Evolutionary conservation across 2,888 invertebrate species (phyloP), one percentile per base, ranked within the genome.

Genomic region (Tanytarsus gracilentus): DNA sequence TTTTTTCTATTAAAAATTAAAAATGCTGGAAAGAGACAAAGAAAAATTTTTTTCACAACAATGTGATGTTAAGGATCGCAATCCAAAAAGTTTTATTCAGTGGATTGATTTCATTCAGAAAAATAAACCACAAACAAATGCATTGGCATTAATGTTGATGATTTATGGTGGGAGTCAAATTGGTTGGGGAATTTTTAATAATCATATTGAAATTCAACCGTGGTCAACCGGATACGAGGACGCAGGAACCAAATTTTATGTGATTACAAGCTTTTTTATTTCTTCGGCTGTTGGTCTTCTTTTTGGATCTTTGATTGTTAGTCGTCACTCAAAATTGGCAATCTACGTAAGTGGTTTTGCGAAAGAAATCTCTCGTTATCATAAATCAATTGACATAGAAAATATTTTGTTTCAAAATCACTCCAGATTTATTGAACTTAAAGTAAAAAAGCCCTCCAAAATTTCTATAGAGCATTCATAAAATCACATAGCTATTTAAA

Each of bases 41-140:
- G n/a, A n/a, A n/a, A n/a, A n/a, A n/a, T n/a, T n/a, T n/a, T n/a
- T n/a, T n/a, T n/a, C n/a, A n/a, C n/a, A 36, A 36, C n/a, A 36
- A 36, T 49, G 49, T n/a, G 27, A 25, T n/a, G 26, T 25, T 14
- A 49, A 26, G 14, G 16, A 25, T n/a, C 9, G 11, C 1, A 49
- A 29, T 9, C 58, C 58, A 18, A 40, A 18, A 21, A 26, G 7
- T 6, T 6, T 58, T 9, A 27, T 48, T n/a, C 33, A 60, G 16
- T 62, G 62, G 62, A 29, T 53, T 23, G 50, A 53, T 49, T 52
- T 30, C 14, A 33, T 51, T 14, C 62, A 62, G 16, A 62, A 62
- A 26, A 55, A 62, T 44, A 62, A 62, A 16, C 62, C 62, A 30
- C 62, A 62, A 29, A 50, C 39, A 1, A 62, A 62, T 52, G 62